Evolutionary conservation across 2,113 vertebrate species (phyloP), one percentile per base, ranked within the genome.

Genomic region (Ciconia boyciana): DNA sequence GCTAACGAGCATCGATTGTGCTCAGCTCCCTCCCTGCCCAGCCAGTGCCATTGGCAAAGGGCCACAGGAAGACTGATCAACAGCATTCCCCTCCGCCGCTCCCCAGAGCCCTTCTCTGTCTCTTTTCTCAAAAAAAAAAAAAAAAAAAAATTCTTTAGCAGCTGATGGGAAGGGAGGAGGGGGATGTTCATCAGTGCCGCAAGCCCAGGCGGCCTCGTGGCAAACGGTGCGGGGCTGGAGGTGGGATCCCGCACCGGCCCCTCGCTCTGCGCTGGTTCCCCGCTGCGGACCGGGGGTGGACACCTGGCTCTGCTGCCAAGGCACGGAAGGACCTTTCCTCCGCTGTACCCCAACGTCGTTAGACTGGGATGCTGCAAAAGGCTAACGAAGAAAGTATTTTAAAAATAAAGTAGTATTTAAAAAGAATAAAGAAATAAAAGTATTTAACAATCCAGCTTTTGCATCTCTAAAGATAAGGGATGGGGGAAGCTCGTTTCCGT

Each of bases 291-390:
- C 28, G 1, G 7, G 75, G 39, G 34, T 34, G 76, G 46, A 5
- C 1, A 4, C 60, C 48, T 16, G 76, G 76, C n/a, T 34, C 48
- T 16, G 36, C n/a, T 34, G 60, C 76, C 12, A 2, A 10, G 51
- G 51, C 17, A 6, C 1, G 4, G 51, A 6, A 43, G 13, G 32
- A 43, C 3, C 25, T 31, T 24, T 10, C 20, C 64, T 52, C 39
- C 41, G 22, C 74, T 4, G 13, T 7, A 10, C 8, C 48, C 29
- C 41, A 5, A 0, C 0, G 5, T 13, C 4, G 3, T 52, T 18
- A 16, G 19, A 2, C 1, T 6, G 36, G 78, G 79, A 10, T 25
- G 70, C 34, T n/a, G 54, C 18, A 5, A 41, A 61, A 7, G 46
- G 34, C 54, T 34, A 5, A 4, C 0, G 3, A 12, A 43, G 49